Evolutionary conservation across 2,888 invertebrate genomes (phyloP), one percentile per base, ranked within the genome.

Genomic region (Xanthostigma xanthostigma): DNA sequence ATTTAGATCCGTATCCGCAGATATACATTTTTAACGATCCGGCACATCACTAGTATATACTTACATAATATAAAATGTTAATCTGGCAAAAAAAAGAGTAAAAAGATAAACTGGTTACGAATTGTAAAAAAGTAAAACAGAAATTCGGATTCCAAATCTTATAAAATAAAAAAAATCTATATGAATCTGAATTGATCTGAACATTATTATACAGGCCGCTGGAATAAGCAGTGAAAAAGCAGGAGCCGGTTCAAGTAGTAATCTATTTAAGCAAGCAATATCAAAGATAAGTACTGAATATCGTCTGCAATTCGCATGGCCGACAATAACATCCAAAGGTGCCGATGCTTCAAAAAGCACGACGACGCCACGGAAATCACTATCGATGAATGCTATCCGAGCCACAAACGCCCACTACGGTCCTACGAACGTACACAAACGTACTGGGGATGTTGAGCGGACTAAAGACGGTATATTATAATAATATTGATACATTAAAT

Each of bases 231-330:
- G 17, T n/a, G 42, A 27, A 42, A 42, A 14, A 34, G 8, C 12
- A 14, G 39, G 14, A 14, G 12, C 8, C 14, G 12, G 12, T 14
- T 8, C 39, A 12, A 14, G 11, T 13, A 39, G 40, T 39, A 39
- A 14, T 59, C 81, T 85, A 65, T 72, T 80, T 63, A 75, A 77
- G 69, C 74, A 84, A 74, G 73, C 79, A 71, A 73, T 84, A 67
- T 75, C 78, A 60, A 77, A 80, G 68, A 77, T 80, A 69, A 81
- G 84, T 74, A 87, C 89, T 59, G 90, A 90, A 73, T 90, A 90
- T 73, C 79, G 84, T 60, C 79, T 89, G 67, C 88, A 90, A 74
- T 90, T 87, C 72, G 88, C 88, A 59, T 90, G 90, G 90, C 90
- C 90, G 55, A 70, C 68, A 54, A 66, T 71, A 57, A 68, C 71